Evolutionary conservation across 2,888 invertebrate species (phyloP), one percentile per base, ranked within the genome.

Genomic region (Laspeyria flexula): DNA sequence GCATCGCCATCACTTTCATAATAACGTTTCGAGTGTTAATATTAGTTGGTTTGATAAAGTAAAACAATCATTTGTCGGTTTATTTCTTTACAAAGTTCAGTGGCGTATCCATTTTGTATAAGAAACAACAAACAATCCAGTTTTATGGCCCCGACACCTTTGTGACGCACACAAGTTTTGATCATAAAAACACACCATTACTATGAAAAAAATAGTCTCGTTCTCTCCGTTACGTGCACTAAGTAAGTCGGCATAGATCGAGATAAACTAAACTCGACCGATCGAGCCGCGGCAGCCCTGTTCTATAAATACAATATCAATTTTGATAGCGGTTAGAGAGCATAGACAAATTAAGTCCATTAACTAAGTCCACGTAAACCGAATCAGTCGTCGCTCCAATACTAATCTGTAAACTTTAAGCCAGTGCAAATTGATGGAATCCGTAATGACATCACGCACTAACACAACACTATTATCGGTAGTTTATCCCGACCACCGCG

Each of bases 1-100:
- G 40, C 40, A 34, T 73, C 70, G 71, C 71, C n/a, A 73, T 73
- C 67, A 69, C 64, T 73, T 75, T 76, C 71, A 79, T 80, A 78
- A 30, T 30, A 30, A 70, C 73, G 69, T 65, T 68, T 68, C 70
- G 59, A 62, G 71, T 71, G 73, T 69, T 78, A 72, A 77, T 76
- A 30, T 30, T 30, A 30, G 12, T 30, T 30, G 30, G 11, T 30
- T 30, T 30, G 5, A 30, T 30, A 30, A 25, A 12, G 4, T 30
- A 30, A 30, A 30, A 30, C 30, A 30, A 30, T 30, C 12, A 66
- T 72, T 67, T 64, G 70, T 71, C 67, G 72, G 71, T 71, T 73
- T 74, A 75, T 75, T 75, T 68, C 66, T 75, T 70, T 71, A 69
- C 65, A 60, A 71, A 67, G 38, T 62, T 43, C 45, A 30, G 47